A percentile compares a stretch with the other conserved stretches of the same genome.
Evolutionary conservation across 2,113 vertebrate genomes (phyloP).

Genomic region (Tachycineta bicolor): DNA sequence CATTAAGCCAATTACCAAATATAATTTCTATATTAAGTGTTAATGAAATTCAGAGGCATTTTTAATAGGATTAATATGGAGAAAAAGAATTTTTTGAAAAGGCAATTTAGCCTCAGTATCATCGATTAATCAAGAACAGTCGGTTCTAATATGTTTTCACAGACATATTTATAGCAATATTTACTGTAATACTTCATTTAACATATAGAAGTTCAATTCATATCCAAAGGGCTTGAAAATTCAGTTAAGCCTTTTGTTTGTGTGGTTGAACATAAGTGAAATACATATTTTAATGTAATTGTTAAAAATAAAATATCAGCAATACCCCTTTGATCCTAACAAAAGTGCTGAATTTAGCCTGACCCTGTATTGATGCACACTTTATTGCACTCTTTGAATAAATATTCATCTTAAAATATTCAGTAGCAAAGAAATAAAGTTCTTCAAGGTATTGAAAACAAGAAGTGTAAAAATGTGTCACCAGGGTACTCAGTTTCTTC

Average conservation of each 20-base stretch:
- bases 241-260: not conserved
- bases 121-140: constrained; percentile 61
- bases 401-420: not conserved
- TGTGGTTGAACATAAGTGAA: not conserved
- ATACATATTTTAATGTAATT: not conserved
- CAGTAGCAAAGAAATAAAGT: not conserved
- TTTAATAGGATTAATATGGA: constrained; percentile 64
- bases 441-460: not conserved
- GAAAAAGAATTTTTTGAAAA: constrained; percentile 58
- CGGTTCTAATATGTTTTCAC: not conserved
- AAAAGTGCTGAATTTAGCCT: not conserved
- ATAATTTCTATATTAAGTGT: constrained; percentile 67
- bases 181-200: constrained; percentile 49
- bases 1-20: constrained; percentile 70
- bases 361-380: not conserved
- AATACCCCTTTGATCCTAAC: not conserved
- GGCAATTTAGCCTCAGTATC: constrained; percentile 40
- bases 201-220: not conserved
- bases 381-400: not conserved
- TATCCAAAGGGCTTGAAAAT: not conserved
- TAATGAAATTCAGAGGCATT: constrained; percentile 72
- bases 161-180: constrained; percentile 32
- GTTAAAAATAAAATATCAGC: not conserved
- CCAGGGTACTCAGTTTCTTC: not conserved
- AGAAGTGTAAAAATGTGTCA: not conserved